Percentiles rank a stretch among this genome's conserved stretches.
These are phyloP conservation scores for Pollachius pollachius DNA, from an alignment of 2,113 vertebrate genomes.

Conservation along the genomic window DNA sequence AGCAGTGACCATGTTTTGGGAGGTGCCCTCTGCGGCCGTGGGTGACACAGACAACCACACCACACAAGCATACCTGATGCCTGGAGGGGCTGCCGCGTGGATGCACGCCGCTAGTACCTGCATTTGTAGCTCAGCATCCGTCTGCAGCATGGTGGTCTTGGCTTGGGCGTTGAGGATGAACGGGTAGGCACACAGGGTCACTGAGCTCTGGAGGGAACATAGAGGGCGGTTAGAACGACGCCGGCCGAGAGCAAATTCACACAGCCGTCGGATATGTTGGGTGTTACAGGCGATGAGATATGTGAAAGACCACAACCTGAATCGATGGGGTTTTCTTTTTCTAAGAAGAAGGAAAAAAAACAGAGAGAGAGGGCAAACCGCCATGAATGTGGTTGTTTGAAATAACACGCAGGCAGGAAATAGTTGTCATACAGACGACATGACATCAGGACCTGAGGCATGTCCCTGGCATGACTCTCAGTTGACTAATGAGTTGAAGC, in stretches of 20 bases:
- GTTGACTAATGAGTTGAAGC: too few species aligned
- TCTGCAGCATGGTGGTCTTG: conserved; percentile 98
- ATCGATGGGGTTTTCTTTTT: conserved; percentile 87
- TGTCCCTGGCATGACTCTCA: too few species aligned
- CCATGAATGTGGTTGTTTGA: not conserved
- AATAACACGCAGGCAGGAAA: not conserved
- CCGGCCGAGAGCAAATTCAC: not conserved
- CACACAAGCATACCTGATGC: too few species aligned
- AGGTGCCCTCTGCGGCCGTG: too few species aligned
- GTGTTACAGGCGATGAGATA: not conserved
- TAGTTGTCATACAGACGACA: not conserved
- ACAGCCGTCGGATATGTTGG: too few species aligned
- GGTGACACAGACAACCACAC: too few species aligned
- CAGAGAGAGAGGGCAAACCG: not conserved
- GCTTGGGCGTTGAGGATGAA: conserved; percentile 96
- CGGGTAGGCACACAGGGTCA: conserved; percentile 95
- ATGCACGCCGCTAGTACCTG: conserved; percentile 75
- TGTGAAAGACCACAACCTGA: conserved; percentile 74
- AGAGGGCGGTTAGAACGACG: not conserved
- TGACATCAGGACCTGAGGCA: too few species aligned
- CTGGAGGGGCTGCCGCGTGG: too few species aligned
- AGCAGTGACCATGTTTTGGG: too few species aligned
- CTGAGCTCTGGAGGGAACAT: conserved; percentile 75
- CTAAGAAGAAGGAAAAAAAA: conserved; percentile 68
- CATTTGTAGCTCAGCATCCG: conserved; percentile 96